phyloP scores from a whole-genome alignment of 2,797 vertebrate genomes.

The Labeo calbasu region DNA sequence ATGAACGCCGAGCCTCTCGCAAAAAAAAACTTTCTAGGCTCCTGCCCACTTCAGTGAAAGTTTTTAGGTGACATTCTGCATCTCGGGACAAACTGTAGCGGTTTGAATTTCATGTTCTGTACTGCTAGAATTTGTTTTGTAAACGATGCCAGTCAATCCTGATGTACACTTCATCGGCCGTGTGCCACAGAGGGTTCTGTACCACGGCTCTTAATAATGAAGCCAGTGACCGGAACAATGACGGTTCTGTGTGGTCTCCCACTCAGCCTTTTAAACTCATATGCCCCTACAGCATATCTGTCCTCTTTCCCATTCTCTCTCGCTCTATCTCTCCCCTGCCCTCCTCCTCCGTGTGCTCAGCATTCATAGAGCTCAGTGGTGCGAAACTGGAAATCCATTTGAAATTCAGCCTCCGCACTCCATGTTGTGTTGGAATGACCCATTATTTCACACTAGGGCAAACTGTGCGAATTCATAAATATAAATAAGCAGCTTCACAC shows the following conservation, averaged over 20 bases:
- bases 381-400: slow-evolving; percentile 78
- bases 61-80: neutral
- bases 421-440: slow-evolving; percentile 78
- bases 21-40: neutral
- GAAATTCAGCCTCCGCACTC: slow-evolving; percentile 79
- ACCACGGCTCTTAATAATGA: slow-evolving; percentile 62
- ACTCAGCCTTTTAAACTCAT: slow-evolving; percentile 56
- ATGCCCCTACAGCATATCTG: slow-evolving; percentile 48
- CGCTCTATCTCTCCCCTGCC: slow-evolving; percentile 40
- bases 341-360: slow-evolving; percentile 63
- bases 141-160: slow-evolving; percentile 25
- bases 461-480: slow-evolving; percentile 76
- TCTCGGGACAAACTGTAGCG: neutral
- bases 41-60: neutral
- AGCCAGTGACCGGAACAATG: slow-evolving; percentile 60
- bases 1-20: neutral
- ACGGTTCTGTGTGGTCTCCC: slow-evolving; percentile 50
- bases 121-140: slow-evolving; percentile 24
- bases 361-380: slow-evolving; percentile 76
- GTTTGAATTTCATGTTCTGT: neutral
- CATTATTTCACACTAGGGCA: slow-evolving; percentile 76
- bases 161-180: slow-evolving; percentile 31
- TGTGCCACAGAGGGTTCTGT: slow-evolving; percentile 49
- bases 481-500: slow-evolving; percentile 75
- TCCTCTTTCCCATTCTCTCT: slow-evolving; percentile 40